Base-by-base conservation (phyloP, 2,888 invertebrate genomes). In the Drosophila picticornis region DNA sequence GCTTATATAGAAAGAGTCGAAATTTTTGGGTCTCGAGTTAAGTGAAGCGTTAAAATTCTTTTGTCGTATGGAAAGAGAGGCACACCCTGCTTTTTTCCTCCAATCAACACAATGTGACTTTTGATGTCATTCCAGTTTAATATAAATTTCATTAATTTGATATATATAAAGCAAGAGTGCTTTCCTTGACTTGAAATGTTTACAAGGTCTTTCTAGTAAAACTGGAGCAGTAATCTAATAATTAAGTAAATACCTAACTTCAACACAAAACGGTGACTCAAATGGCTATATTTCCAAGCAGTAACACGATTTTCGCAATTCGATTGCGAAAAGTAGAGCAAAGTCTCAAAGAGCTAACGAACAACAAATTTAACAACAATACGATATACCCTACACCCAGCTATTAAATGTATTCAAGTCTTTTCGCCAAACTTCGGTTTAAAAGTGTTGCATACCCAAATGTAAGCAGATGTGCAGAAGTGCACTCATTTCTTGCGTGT, bases 11-110 rank as follows among this genome's bases (percentile, higher is more conserved):
- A 46, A 51, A 59, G 11, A 64, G 31, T 55, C 48, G 3, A 78
- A 81, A 73, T 60, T 69, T 79, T 53, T 38, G 56, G 68, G 61
- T 56, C 50, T 69, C 58, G 50, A 53, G 43, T 50, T 55, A 32
- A 82, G 32, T 74, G 67, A 79, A 82, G 83, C 79, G 75, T 79
- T 43, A n/a, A 81, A 79, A 79, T 74, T 69, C 48, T 52, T 62
- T 43, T 16, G 29, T 60, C 34, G 56, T 56, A 62, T 31, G 63
- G 48, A 63, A 16, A 25, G 31, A 43, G 46, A 34, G 52, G 22
- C 83, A 60, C 80, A 69, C 80, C 80, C 64, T 43, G 51, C 22
- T 53, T 46, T 65, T 59, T 38, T 48, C 32, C 53, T 36, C 40
- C 38, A 52, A 53, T 40, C 36, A 61, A 63, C 60, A 50, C 46